A percentile compares a stretch with the other conserved stretches of the same genome.
Conservation (phyloP, 92 coral and sea anemone genomes). For the Parazoanthus atlanticus region DNA sequence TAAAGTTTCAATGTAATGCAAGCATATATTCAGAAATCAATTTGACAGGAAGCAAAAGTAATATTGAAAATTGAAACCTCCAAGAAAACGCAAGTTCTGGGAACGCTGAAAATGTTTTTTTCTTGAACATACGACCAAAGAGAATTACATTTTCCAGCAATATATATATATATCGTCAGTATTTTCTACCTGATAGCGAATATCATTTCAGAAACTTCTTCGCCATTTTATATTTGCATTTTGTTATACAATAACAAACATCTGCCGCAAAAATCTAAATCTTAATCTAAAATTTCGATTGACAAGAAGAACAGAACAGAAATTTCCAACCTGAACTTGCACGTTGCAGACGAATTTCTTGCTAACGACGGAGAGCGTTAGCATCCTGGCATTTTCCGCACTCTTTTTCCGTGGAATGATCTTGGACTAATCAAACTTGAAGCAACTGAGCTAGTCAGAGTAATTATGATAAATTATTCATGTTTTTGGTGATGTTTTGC, state of each 20-base stretch:
- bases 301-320: neutral
- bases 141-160: neutral
- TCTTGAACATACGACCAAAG: neutral
- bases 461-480: constrained; percentile 45
- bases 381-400: constrained; percentile 44
- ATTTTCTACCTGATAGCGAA: neutral
- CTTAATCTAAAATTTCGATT: neutral
- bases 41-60: neutral
- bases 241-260: constrained; percentile 13
- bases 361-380: constrained; percentile 73
- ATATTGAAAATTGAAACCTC: neutral
- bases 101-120: neutral
- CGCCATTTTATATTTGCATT: constrained; percentile 32
- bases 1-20: neutral
- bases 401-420: neutral
- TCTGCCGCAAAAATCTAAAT: neutral
- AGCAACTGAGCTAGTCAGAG: constrained; percentile 15
- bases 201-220: neutral
- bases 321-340: constrained; percentile 69
- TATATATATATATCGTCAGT: neutral
- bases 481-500: constrained; percentile 3
- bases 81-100: neutral
- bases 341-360: constrained; percentile 84
- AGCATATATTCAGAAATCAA: neutral
- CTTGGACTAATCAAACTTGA: neutral